Evolutionary conservation across 2,113 vertebrate genomes (phyloP).

Genomic region (Dasyprocta punctata): DNA sequence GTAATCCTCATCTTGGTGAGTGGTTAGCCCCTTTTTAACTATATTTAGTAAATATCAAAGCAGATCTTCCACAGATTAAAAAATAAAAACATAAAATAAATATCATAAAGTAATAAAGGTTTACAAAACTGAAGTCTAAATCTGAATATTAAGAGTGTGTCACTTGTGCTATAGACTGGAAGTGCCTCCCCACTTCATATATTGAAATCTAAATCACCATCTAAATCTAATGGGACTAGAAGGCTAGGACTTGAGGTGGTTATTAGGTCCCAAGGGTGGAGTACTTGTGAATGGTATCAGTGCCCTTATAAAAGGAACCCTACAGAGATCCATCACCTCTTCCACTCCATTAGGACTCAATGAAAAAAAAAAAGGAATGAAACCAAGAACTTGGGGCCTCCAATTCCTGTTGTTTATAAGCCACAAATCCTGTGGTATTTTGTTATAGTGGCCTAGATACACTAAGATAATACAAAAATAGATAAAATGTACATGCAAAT

Average conservation of each 20-base stretch:
- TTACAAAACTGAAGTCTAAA: not conserved
- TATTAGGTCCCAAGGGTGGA: not conserved
- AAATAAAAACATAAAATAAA: not conserved
- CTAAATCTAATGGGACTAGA: too few species aligned
- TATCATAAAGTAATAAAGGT: not conserved
- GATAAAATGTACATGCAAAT: not conserved
- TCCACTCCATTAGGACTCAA: not conserved
- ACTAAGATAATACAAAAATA: not conserved
- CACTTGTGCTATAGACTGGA: not conserved
- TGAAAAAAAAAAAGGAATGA: not conserved
- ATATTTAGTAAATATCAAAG: not conserved
- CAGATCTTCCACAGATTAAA: not conserved
- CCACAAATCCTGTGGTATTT: not conserved
- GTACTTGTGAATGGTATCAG: not conserved
- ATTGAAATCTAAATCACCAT: not conserved
- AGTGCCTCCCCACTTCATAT: not conserved
- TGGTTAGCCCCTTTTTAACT: not conserved
- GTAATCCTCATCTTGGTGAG: not conserved
- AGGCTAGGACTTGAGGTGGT: accelerated
- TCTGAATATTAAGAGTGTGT: not conserved
- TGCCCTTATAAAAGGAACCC: not conserved
- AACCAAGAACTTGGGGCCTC: not conserved
- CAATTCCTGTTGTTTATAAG: not conserved
- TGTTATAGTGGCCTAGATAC: not conserved
- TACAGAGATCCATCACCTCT: not conserved